These are phyloP conservation scores for Tachina fera DNA, from an alignment of 2,888 invertebrate species.

Conservation along the genomic window DNA sequence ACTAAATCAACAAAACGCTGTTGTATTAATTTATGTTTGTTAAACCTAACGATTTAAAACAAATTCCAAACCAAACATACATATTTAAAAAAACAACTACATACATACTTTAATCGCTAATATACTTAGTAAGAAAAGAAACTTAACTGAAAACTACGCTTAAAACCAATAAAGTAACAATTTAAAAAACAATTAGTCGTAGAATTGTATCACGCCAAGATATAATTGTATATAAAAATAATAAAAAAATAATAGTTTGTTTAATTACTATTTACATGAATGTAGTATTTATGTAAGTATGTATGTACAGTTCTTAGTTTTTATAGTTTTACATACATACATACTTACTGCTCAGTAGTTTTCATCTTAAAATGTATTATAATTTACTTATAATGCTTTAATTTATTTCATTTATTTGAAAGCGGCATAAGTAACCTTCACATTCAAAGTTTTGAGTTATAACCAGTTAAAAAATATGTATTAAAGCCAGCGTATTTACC, in stretches of 20 bases:
- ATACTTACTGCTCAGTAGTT: too few relatives aligned
- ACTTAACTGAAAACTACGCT: neutral
- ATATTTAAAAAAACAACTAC: constrained; percentile 1
- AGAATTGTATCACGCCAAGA: constrained; percentile 1
- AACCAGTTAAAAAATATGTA: too few relatives aligned
- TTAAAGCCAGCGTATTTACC: too few relatives aligned
- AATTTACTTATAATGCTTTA: too few relatives aligned
- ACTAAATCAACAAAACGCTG: neutral
- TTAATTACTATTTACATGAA: too few relatives aligned
- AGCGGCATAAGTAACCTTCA: too few relatives aligned
- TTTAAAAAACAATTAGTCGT: constrained; percentile 11
- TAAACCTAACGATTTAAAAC: constrained; percentile 37
- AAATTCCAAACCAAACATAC: constrained; percentile 41
- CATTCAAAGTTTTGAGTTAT: too few relatives aligned
- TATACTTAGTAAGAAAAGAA: constrained; percentile 6
- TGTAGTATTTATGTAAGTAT: too few relatives aligned
- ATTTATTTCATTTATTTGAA: too few relatives aligned
- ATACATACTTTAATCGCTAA: neutral
- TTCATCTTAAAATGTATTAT: too few relatives aligned
- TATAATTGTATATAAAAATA: constrained; percentile 11
- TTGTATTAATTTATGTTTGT: constrained; percentile 10
- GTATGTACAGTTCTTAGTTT: too few relatives aligned
- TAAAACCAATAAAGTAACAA: neutral
- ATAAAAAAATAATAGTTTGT: neutral
- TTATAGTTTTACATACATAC: too few relatives aligned